Percentiles rank a stretch among this genome's conserved stretches.
Conservation (phyloP, 2,797 vertebrate genomes). For the Poecilia picta region DNA sequence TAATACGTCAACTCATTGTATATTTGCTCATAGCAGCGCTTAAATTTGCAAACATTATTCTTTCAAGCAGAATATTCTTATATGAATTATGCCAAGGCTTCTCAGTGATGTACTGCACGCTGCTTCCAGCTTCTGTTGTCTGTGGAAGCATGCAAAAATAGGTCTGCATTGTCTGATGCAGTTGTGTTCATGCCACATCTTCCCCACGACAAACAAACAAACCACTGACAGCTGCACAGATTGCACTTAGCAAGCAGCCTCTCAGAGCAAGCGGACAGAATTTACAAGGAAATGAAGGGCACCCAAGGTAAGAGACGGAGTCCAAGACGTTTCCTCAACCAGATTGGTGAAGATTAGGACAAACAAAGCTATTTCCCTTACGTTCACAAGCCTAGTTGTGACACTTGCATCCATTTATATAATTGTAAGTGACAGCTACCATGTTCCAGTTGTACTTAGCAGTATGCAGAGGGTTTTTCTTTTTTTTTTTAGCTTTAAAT, state of each 20-base stretch:
- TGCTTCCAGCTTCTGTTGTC: slow-evolving; percentile 47
- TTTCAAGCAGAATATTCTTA: slow-evolving; percentile 53
- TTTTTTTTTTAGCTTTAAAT: slow-evolving; percentile 54
- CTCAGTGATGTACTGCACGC: slow-evolving; percentile 45
- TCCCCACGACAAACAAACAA: slow-evolving; percentile 62
- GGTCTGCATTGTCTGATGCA: slow-evolving; percentile 59
- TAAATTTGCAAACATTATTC: slow-evolving; percentile 68
- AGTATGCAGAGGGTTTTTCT: slow-evolving; percentile 37
- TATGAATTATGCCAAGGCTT: slow-evolving; percentile 64
- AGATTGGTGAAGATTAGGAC: slow-evolving; percentile 57
- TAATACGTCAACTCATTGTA: slow-evolving; percentile 52
- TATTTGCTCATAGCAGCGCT: slow-evolving; percentile 25
- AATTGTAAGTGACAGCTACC: slow-evolving; percentile 73
- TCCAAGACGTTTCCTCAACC: slow-evolving; percentile 49
- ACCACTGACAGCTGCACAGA: slow-evolving; percentile 61
- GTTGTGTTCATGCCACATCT: slow-evolving; percentile 48
- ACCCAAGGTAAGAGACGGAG: slow-evolving; percentile 57
- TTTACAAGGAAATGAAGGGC: slow-evolving; percentile 58
- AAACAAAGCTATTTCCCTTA: slow-evolving; percentile 50
- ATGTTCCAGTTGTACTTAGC: slow-evolving; percentile 70
- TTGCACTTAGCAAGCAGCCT: slow-evolving; percentile 65
- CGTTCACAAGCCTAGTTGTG: slow-evolving; percentile 58
- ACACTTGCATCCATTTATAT: slow-evolving; percentile 72
- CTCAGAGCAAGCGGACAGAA: slow-evolving; percentile 55
- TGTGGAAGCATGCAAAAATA: slow-evolving; percentile 56